Evolutionary conservation across 2,797 vertebrate genomes (phyloP).

Genomic region (Pygocentrus nattereri): DNA sequence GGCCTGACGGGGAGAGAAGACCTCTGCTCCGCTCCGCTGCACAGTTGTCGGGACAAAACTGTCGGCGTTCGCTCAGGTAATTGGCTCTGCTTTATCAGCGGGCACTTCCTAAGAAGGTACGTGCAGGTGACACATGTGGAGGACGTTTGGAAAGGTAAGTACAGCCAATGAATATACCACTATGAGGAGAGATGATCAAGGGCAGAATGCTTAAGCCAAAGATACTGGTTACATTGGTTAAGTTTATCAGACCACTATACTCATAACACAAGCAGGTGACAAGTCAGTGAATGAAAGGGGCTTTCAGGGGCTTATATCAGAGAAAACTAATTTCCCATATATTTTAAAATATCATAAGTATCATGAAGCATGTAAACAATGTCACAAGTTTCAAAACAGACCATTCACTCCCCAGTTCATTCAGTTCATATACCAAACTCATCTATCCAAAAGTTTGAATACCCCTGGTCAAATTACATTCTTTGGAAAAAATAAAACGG

Average conservation of each 20-base stretch:
- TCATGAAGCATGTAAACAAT: too few relatives aligned
- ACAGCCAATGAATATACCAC: neutral
- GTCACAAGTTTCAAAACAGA: too few relatives aligned
- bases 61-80: constrained; percentile 67
- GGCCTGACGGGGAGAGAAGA: constrained; percentile 65
- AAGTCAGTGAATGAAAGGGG: too few relatives aligned
- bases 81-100: constrained; percentile 58
- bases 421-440: too few relatives aligned
- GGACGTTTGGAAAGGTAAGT: constrained; percentile 6
- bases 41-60: constrained; percentile 72
- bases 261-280: neutral
- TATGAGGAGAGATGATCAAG: neutral
- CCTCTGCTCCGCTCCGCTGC: constrained; percentile 79
- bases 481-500: too few relatives aligned
- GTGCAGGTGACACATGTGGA: neutral
- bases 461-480: too few relatives aligned
- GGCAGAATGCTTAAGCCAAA: neutral
- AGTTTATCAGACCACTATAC: neutral
- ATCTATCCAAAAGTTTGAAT: too few relatives aligned
- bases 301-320: too few relatives aligned
- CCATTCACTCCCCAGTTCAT: too few relatives aligned
- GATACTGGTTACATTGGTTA: neutral
- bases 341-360: too few relatives aligned
- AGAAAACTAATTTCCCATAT: too few relatives aligned
- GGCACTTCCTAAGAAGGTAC: neutral